phyloP scores from a whole-genome alignment of 2,113 vertebrate species.

The Cepphus grylle region DNA sequence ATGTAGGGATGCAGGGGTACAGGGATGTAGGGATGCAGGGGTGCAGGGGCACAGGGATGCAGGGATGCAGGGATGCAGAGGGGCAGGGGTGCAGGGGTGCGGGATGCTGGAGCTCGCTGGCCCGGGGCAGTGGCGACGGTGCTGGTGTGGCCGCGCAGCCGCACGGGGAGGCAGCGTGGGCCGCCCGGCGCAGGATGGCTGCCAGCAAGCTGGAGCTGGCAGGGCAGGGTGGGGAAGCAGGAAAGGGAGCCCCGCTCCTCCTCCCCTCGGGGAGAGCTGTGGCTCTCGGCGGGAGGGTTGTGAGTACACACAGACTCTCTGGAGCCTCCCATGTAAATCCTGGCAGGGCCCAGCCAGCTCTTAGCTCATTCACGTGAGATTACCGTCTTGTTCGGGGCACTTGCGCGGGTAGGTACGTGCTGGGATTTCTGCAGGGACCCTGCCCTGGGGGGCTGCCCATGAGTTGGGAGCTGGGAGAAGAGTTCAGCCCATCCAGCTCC shows the following conservation, averaged over 20 bases:
- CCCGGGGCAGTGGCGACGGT: accelerated
- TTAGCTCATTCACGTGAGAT: slow-evolving; percentile 63
- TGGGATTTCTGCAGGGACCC: background rate
- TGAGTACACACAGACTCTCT: slow-evolving; percentile 62
- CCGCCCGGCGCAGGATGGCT: background rate
- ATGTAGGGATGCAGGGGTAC: background rate
- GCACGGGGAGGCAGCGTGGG: slow-evolving; percentile 13
- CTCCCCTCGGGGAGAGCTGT: slow-evolving; percentile 48
- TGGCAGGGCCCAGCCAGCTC: slow-evolving; percentile 56
- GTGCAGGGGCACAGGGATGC: too few species aligned
- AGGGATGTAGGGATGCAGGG: background rate
- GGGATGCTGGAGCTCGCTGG: background rate
- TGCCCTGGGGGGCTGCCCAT: background rate
- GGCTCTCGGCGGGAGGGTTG: slow-evolving; percentile 41
- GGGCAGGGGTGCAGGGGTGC: background rate
- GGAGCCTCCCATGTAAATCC: slow-evolving; percentile 64
- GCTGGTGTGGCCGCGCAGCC: background rate
- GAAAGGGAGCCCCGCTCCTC: slow-evolving; percentile 48
- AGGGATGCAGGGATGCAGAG: background rate
- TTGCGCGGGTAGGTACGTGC: background rate
- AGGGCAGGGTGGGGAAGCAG: slow-evolving; percentile 53
- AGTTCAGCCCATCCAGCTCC: accelerated
- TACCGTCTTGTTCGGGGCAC: background rate
- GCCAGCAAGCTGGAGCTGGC: slow-evolving; percentile 28
- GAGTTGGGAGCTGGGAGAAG: background rate